These are phyloP conservation scores for Cromileptes altivelis DNA, from an alignment of 2,113 vertebrate species.

Conservation along the genomic window DNA sequence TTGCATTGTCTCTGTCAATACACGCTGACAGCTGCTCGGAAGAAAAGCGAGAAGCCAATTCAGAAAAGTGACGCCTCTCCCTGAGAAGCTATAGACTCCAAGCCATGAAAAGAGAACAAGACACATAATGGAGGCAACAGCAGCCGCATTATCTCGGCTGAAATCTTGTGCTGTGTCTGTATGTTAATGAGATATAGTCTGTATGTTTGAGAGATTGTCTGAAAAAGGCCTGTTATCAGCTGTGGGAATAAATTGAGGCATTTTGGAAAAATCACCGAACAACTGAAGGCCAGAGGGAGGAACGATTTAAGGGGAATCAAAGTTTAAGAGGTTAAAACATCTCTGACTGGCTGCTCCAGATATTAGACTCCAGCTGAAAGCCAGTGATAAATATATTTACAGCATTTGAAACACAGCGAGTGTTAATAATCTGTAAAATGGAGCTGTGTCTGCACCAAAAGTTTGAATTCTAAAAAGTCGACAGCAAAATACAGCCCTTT, in stretches of 20 bases:
- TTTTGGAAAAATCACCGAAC: neutral
- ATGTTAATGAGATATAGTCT: conserved; percentile 16
- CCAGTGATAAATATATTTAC: neutral
- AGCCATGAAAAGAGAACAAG: neutral
- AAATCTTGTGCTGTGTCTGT: conserved; percentile 1
- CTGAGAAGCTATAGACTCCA: neutral
- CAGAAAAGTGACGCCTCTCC: conserved; percentile 20
- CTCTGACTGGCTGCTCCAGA: neutral
- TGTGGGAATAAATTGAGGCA: neutral
- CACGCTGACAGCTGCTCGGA: conserved; percentile 41
- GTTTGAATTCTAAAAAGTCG: neutral
- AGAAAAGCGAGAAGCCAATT: conserved; percentile 22
- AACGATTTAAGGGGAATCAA: neutral
- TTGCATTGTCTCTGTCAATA: conserved; percentile 47
- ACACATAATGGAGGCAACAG: conserved; percentile 1
- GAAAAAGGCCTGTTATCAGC: neutral
- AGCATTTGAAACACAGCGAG: neutral
- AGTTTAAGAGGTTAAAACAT: neutral
- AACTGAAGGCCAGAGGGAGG: neutral
- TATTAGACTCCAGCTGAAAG: neutral
- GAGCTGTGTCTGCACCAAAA: conserved; percentile 1
- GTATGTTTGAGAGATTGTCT: conserved; percentile 8
- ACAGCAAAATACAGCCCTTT: conserved; percentile 22
- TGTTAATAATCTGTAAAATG: conserved; percentile 1
- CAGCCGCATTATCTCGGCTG: conserved; percentile 13